Evolutionary conservation across 2,113 vertebrate genomes (phyloP).

Genomic region (Narcine bancroftii): DNA sequence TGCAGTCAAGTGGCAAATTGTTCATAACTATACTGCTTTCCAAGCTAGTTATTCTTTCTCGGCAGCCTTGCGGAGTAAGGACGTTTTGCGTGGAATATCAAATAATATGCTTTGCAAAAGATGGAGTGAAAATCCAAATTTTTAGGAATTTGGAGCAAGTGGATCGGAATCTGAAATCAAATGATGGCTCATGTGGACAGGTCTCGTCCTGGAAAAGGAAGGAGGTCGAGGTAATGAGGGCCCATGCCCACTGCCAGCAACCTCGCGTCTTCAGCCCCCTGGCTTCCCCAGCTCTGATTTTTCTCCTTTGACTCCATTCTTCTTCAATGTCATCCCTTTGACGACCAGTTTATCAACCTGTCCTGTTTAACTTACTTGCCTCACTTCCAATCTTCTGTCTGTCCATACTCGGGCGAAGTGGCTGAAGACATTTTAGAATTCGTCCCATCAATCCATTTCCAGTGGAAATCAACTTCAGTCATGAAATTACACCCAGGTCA

Average conservation of each 20-base stretch:
- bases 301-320: not conserved
- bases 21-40: not conserved
- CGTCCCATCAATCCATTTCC: not conserved
- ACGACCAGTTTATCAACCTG: not conserved
- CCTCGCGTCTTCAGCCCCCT: not conserved
- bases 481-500: not conserved
- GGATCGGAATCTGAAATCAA: not conserved
- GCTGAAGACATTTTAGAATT: not conserved
- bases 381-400: not conserved
- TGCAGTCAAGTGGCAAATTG: conserved; percentile 9
- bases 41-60: conserved; percentile 13
- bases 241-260: too few species aligned
- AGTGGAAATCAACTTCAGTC: not conserved
- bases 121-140: not conserved
- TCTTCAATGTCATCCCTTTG: too few species aligned
- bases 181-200: not conserved
- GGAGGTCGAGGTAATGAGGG: not conserved
- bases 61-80: not conserved
- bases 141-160: too few species aligned
- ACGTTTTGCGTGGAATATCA: not conserved
- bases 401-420: not conserved
- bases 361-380: not conserved
- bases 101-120: not conserved
- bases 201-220: not conserved
- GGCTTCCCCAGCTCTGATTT: not conserved